These are phyloP conservation scores for Ophiodon elongatus DNA, from an alignment of 2,113 vertebrate genomes.

Conservation along the genomic window DNA sequence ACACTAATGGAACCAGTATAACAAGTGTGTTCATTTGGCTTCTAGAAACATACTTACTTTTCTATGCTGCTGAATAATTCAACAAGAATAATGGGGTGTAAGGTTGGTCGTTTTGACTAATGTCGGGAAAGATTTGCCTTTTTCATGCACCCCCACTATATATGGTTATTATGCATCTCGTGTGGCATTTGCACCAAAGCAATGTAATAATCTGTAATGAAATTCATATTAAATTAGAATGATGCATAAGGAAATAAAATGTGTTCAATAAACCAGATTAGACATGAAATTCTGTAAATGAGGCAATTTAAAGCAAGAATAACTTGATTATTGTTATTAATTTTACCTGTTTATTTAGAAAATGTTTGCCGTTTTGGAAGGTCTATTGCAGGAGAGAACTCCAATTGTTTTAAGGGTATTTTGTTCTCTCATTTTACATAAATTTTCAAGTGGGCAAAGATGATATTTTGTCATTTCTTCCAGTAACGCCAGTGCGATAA, in stretches of 20 bases:
- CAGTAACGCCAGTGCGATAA: neutral
- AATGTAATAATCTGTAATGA: conserved; percentile 23
- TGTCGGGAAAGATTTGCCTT: conserved; percentile 8
- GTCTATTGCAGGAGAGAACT: conserved; percentile 8
- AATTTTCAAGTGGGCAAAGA: conserved; percentile 6
- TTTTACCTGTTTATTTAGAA: conserved; percentile 2
- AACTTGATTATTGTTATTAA: conserved; percentile 25
- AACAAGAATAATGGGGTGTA: conserved; percentile 18
- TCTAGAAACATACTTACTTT: neutral
- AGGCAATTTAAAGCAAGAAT: conserved; percentile 8
- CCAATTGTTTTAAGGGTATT: neutral
- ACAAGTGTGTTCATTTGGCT: conserved; percentile 37
- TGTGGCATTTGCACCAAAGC: conserved; percentile 27
- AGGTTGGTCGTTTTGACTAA: conserved; percentile 32
- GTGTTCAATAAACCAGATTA: conserved; percentile 26
- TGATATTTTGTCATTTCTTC: conserved; percentile 9
- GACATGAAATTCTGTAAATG: conserved; percentile 9
- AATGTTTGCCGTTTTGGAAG: conserved; percentile 18
- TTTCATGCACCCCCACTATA: conserved; percentile 8
- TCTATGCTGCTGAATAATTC: conserved; percentile 21
- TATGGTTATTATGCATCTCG: neutral
- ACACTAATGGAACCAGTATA: conserved; percentile 9
- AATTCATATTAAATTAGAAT: conserved; percentile 36
- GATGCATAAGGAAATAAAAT: conserved; percentile 35
- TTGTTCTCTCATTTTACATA: neutral